These are phyloP conservation scores for Ctenicera cuprea DNA, from an alignment of 2,888 invertebrate genomes.

Conservation along the genomic window DNA sequence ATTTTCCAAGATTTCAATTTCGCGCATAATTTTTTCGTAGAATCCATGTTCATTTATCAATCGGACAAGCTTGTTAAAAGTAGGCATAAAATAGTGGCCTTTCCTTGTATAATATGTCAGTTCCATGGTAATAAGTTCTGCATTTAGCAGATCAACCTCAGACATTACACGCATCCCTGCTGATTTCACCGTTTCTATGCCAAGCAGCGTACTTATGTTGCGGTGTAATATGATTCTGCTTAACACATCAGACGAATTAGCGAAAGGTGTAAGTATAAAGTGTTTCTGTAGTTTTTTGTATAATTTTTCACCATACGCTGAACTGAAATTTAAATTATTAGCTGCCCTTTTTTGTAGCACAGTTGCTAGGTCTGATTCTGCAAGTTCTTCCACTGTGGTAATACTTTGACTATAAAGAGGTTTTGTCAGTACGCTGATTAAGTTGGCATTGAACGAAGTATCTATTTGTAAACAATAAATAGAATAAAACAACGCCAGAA, in stretches of 20 bases:
- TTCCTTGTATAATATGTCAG: not conserved
- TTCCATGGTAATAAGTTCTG: not conserved
- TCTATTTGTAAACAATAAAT: not conserved
- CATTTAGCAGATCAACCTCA: not conserved
- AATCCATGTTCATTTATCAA: not conserved
- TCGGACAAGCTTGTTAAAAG: not conserved
- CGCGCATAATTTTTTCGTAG: too few relatives aligned
- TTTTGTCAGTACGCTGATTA: too few relatives aligned
- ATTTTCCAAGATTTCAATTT: too few relatives aligned
- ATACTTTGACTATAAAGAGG: not conserved
- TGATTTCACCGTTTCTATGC: not conserved
- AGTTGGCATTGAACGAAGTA: too few relatives aligned
- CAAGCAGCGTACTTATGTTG: not conserved
- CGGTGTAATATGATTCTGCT: not conserved
- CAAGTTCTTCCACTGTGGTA: not conserved
- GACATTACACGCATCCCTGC: not conserved
- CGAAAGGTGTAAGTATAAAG: not conserved
- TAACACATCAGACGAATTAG: not conserved
- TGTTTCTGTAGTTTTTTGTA: not conserved
- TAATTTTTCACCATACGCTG: not conserved
- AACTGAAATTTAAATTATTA: too few relatives aligned
- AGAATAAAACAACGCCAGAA: too few relatives aligned
- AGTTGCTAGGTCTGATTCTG: not conserved
- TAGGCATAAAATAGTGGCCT: conserved; percentile 6
- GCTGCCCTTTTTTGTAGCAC: not conserved